Conservation (phyloP, 2,888 invertebrate genomes). For the Allophyes oxyacanthae region DNA sequence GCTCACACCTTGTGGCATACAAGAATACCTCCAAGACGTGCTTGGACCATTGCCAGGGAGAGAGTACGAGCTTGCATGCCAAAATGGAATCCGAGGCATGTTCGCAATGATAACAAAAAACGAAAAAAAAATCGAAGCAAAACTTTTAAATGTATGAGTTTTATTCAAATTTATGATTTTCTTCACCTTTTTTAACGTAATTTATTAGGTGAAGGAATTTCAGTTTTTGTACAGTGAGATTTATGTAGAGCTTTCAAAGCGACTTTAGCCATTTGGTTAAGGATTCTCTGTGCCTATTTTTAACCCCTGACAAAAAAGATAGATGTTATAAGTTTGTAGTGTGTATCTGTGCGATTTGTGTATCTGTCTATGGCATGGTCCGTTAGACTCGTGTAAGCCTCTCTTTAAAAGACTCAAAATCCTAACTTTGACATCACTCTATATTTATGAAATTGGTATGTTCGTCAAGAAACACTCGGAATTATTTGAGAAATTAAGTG, state of each 20-base stretch:
- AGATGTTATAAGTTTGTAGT: too few species aligned
- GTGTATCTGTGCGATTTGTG: too few species aligned
- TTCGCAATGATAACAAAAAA: conserved; percentile 66
- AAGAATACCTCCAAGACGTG: conserved; percentile 62
- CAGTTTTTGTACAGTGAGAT: neutral
- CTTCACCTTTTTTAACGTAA: conserved; percentile 9
- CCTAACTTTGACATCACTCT: too few species aligned
- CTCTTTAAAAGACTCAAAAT: too few species aligned
- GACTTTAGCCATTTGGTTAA: too few species aligned
- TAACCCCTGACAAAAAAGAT: too few species aligned
- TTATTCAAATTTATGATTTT: conserved; percentile 51
- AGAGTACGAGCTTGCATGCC: conserved; percentile 72
- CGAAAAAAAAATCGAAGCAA: conserved; percentile 57
- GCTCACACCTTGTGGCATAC: conserved; percentile 61
- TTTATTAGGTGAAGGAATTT: neutral
- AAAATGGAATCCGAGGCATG: conserved; percentile 71
- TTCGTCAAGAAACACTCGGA: too few species aligned
- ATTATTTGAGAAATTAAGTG: too few species aligned
- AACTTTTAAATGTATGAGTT: conserved; percentile 61
- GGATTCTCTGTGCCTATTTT: too few species aligned
- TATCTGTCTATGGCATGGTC: too few species aligned
- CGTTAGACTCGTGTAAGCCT: too few species aligned
- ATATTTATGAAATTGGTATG: too few species aligned
- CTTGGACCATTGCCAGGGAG: conserved; percentile 69
- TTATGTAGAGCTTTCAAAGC: neutral